Evolutionary conservation across 2,888 invertebrate species (phyloP), one percentile per base, ranked within the genome.

Genomic region (Balanococcus diminutus): DNA sequence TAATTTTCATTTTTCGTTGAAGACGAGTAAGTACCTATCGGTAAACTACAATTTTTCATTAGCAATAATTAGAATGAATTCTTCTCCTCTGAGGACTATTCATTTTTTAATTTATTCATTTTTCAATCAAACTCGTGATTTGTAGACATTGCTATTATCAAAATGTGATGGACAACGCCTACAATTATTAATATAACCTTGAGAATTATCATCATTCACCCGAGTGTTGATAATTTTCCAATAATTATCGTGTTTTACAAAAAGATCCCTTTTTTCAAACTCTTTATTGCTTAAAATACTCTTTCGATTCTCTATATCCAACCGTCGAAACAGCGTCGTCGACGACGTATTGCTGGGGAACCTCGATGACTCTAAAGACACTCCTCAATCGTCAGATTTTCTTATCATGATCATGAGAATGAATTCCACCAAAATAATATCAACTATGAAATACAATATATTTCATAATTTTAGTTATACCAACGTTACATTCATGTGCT

Each of bases 131-230:
- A 46, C 1, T 0, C 46, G 46, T n/a, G 1, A 46, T 16, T 72
- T 16, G 4, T n/a, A 61, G 22, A 11, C 2, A 61, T 22, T 36
- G 75, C 46, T 51, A 82, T 46, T 28, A 46, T 19, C n/a, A 81
- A 36, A 36, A 22, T 81, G 36, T 36, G 22, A 16, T 31, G 75
- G 86, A 79, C 86, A 84, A 86, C 86, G 86, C 86, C 86, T 86
- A 86, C 81, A 42, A 75, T 75, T 31, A 22, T 86, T 75, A 42
- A 22, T 61, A 22, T 86, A 86, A 86, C 86, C 86, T 86, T 86
- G 86, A 81, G 46, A 22, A 56, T 36, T 84, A 19, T 46, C 61
- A 84, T 84, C 72, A 72, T 61, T 61, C 16, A 2, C 36, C 8
- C 11, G 14, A 28, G 11, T 16, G 14, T 16, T 67, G 67, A 67